Base-by-base conservation (phyloP, 2,797 vertebrate species). In the Diplodus puntazzo region DNA sequence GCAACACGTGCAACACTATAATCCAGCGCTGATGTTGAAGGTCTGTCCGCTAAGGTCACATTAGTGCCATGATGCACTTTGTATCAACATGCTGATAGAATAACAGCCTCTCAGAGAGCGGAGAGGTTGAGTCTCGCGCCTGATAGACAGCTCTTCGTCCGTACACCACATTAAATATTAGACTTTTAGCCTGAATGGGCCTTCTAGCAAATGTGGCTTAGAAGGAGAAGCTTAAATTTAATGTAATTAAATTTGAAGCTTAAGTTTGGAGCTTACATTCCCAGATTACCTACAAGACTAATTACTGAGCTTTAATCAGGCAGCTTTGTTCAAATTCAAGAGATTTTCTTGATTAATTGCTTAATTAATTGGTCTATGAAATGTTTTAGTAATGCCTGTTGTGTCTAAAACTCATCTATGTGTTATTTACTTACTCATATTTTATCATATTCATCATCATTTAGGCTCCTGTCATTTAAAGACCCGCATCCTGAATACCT, bases 201-300 rank as follows among this genome's bases (percentile, higher is more conserved):
- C 58, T 61, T 73, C 25, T 25, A 39, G 73, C n/a, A 68, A 75
- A 82, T 61, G 39, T 67, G 30, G 71, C 73, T 75, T 77, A 54
- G 63, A 83, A 42, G 54, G 49, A 72, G 58, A 73, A 71, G 68
- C 69, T 86, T 86, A 64, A 59, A 73, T 80, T 69, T 63, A 85
- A 82, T 76, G 46, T 75, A 73, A 83, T 84, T 82, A 62, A 70
- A 79, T 77, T 23, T 58, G 23, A 73, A 65, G 69, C 55, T 69
- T 69, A 52, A 65, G 5, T 67, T 78, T 77, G 20, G 82, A 69
- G 69, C 62, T 87, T 82, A 46, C 46, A n/a, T 65, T 81, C 23
- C 55, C 73, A 59, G 68, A 78, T 80, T 65, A 81, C 69, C 20
- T 59, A 50, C 48, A 30, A 64, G 52, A 64, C 39, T 72, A 73